A percentile compares a stretch with the other conserved stretches of the same genome.
Conservation (phyloP, 2,113 vertebrate species). For the Chrysochloris asiatica region DNA sequence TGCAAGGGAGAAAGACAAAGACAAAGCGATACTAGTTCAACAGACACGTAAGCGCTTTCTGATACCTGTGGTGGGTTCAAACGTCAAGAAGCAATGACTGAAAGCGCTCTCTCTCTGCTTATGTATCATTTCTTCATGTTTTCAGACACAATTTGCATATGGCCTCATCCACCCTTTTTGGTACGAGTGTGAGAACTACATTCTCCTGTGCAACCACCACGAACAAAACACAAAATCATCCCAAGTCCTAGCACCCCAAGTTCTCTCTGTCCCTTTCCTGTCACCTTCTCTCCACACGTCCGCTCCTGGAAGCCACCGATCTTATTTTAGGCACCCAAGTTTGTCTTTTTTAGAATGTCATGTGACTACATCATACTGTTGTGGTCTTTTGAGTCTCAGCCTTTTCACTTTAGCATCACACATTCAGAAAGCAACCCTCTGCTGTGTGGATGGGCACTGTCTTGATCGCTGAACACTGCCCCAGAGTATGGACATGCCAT, state of each 20-base stretch:
- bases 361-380: not conserved
- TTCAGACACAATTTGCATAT: not conserved
- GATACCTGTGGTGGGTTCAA: not conserved
- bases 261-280: not conserved
- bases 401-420: not conserved
- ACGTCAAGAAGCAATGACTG: not conserved
- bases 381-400: not conserved
- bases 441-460: not conserved
- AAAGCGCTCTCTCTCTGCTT: not conserved
- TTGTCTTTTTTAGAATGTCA: not conserved
- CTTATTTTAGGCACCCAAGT: not conserved
- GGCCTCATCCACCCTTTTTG: not conserved
- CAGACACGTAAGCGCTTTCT: not conserved
- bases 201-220: not conserved
- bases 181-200: not conserved
- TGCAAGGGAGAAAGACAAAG: fast-evolving
- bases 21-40: not conserved
- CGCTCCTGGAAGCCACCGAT: not conserved
- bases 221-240: not conserved
- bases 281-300: not conserved
- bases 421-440: no score
- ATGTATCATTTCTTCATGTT: not conserved
- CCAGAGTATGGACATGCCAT: no score
- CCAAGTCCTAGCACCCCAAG: not conserved
- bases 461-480: not conserved